Evolutionary conservation across 2,888 invertebrate species (phyloP).

Genomic region (Harmothoe impar): DNA sequence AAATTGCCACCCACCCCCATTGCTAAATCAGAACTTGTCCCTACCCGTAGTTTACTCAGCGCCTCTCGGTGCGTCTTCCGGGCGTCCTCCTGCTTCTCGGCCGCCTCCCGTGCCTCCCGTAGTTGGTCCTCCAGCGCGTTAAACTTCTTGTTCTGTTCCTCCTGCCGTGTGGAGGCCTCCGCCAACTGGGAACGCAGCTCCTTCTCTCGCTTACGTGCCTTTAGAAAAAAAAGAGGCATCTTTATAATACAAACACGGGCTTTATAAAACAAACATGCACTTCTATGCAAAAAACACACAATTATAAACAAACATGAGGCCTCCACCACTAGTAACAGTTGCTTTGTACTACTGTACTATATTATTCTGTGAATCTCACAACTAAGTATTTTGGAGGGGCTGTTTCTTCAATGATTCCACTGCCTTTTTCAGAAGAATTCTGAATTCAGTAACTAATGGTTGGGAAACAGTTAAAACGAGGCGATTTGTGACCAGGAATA

Average conservation of each 20-base stretch:
- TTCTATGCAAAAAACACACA: background rate
- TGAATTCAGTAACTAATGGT: no score
- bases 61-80: constrained; percentile 64
- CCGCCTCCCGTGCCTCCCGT: constrained; percentile 69
- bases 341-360: no score
- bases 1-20: no score
- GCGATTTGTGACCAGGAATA: no score
- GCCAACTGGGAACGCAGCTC: constrained; percentile 73
- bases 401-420: no score
- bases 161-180: constrained; percentile 71
- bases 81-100: constrained; percentile 69
- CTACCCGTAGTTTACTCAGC: background rate
- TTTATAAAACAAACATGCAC: background rate
- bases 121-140: constrained; percentile 73
- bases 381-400: no score
- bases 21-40: no score
- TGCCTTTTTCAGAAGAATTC: no score
- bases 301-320: no score
- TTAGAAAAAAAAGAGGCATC: background rate
- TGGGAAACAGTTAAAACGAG: no score
- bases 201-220: constrained; percentile 75
- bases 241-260: background rate
- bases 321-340: no score
- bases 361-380: no score
- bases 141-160: constrained; percentile 72